phyloP scores from a whole-genome alignment of 2,113 vertebrate species.

The sheep (Ovis aries) region DNA sequence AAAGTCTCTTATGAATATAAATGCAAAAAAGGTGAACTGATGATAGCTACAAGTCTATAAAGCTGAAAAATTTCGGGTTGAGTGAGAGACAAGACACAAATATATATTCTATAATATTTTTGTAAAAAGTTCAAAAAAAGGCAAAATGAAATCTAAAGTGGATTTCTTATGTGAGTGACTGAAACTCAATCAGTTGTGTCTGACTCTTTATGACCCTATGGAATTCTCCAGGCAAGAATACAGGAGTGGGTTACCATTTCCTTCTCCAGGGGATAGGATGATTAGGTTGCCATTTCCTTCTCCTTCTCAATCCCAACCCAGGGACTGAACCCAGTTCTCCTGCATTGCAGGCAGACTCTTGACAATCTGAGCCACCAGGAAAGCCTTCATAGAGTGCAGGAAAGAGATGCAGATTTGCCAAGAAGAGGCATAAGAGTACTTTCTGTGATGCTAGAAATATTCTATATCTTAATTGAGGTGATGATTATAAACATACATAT shows the following conservation, averaged over 20 bases:
- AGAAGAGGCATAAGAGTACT: neutral
- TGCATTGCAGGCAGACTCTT: neutral
- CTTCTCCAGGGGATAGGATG: neutral
- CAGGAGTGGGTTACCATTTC: neutral
- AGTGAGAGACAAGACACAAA: neutral
- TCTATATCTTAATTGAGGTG: neutral
- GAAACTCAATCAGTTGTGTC: neutral
- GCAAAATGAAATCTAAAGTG: neutral
- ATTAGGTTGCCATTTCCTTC: neutral
- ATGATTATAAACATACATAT: neutral
- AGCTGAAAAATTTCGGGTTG: neutral
- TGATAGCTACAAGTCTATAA: neutral
- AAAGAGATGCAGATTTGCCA: neutral
- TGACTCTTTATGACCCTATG: neutral
- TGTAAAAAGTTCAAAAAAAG: neutral
- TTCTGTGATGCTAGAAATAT: neutral
- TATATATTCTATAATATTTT: neutral
- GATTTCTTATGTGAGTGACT: neutral
- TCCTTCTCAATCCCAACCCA: neutral
- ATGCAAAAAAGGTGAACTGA: neutral
- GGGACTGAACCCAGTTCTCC: neutral
- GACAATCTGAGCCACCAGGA: neutral
- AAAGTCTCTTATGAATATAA: neutral
- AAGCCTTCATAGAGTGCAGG: neutral
- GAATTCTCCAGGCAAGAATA: neutral